A percentile compares a stretch with the other conserved stretches of the same genome.
phyloP scores from a whole-genome alignment of 2,888 invertebrate species.

The Colletes collaris region DNA sequence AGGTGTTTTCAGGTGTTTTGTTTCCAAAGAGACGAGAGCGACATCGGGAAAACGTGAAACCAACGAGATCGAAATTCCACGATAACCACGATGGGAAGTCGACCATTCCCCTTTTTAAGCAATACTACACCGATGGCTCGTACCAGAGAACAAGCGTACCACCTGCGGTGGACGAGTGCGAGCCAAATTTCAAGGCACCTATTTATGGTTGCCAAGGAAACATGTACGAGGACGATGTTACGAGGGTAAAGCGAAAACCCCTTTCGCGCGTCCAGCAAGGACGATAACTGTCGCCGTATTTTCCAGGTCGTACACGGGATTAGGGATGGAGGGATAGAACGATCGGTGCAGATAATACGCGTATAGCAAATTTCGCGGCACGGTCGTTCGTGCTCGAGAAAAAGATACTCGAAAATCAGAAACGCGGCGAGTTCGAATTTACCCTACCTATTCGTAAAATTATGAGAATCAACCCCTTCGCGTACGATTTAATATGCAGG shows the following conservation, averaged over 20 bases:
- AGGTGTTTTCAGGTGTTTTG: too few species aligned
- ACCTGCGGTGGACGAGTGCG: slow-evolving; percentile 40
- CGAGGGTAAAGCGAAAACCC: slow-evolving; percentile 55
- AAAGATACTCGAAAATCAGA: too few species aligned
- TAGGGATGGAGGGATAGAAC: not conserved
- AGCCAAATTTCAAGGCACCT: slow-evolving; percentile 53
- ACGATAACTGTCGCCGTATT: slow-evolving; percentile 59
- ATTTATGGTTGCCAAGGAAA: slow-evolving; percentile 69
- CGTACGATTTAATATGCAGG: too few species aligned
- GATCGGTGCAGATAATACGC: slow-evolving; percentile 34
- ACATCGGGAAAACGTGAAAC: not conserved
- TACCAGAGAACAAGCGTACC: slow-evolving; percentile 24
- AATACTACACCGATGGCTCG: not conserved
- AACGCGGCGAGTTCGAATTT: too few species aligned
- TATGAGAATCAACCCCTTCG: too few species aligned
- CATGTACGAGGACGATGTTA: slow-evolving; percentile 52
- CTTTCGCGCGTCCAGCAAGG: slow-evolving; percentile 57
- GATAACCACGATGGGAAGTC: slow-evolving; percentile 16
- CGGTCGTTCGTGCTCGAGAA: slow-evolving; percentile 9
- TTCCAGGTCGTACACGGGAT: slow-evolving; percentile 23
- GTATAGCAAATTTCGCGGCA: slow-evolving; percentile 20
- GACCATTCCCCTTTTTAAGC: slow-evolving; percentile 13
- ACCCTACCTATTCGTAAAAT: too few species aligned
- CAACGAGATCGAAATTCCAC: slow-evolving; percentile 6
- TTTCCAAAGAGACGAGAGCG: not conserved